Percentiles rank a stretch among this genome's conserved stretches.
These are phyloP conservation scores for Drosophila littoralis DNA, from an alignment of 1,140 invertebrate species.

Conservation along the genomic window DNA sequence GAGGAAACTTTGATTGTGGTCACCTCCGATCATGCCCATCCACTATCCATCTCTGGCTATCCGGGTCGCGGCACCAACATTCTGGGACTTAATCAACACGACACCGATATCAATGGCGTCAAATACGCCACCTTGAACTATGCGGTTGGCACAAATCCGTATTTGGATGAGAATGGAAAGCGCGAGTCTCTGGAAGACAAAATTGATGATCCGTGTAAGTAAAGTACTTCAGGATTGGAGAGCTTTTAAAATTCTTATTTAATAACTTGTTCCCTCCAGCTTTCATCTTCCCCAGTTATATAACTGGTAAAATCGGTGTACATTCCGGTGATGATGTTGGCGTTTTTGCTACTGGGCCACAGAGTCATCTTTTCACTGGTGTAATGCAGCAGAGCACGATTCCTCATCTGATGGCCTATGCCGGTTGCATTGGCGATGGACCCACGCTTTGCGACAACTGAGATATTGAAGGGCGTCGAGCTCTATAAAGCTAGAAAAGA, in stretches of 20 bases:
- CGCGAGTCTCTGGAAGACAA: constrained; percentile 57
- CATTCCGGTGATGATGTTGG: constrained; percentile 90
- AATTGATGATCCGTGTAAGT: constrained; percentile 41
- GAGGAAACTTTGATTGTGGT: constrained; percentile 89
- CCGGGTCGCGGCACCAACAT: constrained; percentile 89
- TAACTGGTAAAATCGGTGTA: constrained; percentile 85
- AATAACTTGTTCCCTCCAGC: constrained; percentile 20
- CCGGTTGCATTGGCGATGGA: constrained; percentile 86
- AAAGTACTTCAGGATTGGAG: not conserved
- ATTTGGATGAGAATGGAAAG: constrained; percentile 62
- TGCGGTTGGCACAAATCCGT: constrained; percentile 87
- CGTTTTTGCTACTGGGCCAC: constrained; percentile 87
- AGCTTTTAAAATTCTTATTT: not conserved
- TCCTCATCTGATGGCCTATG: constrained; percentile 90
- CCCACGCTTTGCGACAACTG: constrained; percentile 55
- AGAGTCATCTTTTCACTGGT: constrained; percentile 88
- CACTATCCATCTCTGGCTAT: constrained; percentile 89
- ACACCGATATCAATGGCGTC: constrained; percentile 77
- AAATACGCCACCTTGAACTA: constrained; percentile 88
- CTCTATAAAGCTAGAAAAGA: too few relatives aligned
- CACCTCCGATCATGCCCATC: constrained; percentile 89
- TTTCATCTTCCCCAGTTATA: constrained; percentile 84
- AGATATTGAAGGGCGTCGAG: not conserved
- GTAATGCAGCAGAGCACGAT: constrained; percentile 92
- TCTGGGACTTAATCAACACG: constrained; percentile 85